Evolutionary conservation across 2,888 invertebrate genomes (phyloP), one percentile per base, ranked within the genome.

Genomic region (Pogonocherus hispidulus): DNA sequence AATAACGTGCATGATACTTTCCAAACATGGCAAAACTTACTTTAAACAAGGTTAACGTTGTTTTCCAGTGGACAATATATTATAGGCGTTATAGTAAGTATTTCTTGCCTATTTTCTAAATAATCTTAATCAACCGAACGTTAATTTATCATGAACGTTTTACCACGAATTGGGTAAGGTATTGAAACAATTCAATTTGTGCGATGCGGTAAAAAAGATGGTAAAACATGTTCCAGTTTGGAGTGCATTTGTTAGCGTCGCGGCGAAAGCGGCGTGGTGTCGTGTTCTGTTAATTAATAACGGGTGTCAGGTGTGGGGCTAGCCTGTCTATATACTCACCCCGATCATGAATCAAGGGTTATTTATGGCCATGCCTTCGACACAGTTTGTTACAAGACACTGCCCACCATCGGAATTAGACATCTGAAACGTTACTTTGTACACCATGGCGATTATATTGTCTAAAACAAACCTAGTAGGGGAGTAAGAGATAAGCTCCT

Each of bases 261-360:
- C 59, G 59, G 71, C 46, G 63, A 23, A 51, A 46, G 47, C 55
- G 46, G 59, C 70, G 67, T 73, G 76, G 75, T 76, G 70, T 72
- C 79, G 76, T 78, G 78, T 79, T 78, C 80, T 77, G 79, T 81
- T 82, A 82, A 82, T 82, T 82, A 82, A 82, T 81, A 80, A 80
- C 77, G 77, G 78, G 76, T 79, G 80, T 79, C 79, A 80, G 79
- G 78, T 76, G 73, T 68, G 74, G 80, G 79, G 78, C 76, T 74
- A 71, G 78, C 78, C 75, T 79, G 80, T 79, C 80, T 78, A 79
- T 79, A 79, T 74, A 72, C 75, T 76, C 78, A 78, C 76, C 77
- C 71, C 73, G 70, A 73, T 80, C 77, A 81, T 82, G 81, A 81
- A 82, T 82, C 81, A 81, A 78, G 77, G 76, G 76, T 80, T 81